A percentile compares a stretch with the other conserved stretches of the same genome.
Evolutionary conservation across 2,888 invertebrate species (phyloP).

Genomic region (Rugalucina vietnamica): DNA sequence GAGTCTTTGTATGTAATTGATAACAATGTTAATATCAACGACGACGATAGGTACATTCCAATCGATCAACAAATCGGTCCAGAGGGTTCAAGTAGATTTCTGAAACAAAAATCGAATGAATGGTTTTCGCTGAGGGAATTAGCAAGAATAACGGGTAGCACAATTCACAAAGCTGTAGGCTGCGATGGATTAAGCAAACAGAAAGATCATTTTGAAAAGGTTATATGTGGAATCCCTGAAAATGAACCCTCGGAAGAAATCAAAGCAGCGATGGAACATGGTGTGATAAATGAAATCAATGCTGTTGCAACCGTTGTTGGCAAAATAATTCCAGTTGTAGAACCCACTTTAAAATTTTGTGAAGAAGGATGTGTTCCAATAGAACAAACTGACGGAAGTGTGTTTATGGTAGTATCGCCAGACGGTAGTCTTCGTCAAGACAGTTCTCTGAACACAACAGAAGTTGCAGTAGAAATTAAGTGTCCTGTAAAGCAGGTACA

Average conservation of each 20-base stretch:
- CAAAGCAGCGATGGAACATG: conserved; percentile 26
- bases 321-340: conserved; percentile 26
- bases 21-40: not conserved
- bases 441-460: not conserved
- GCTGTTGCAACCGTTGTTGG: conserved; percentile 39
- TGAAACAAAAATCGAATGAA: conserved; percentile 24
- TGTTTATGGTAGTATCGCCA: conserved; percentile 55
- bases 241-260: conserved; percentile 7
- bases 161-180: conserved; percentile 28
- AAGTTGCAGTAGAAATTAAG: conserved; percentile 47
- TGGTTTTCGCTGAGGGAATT: conserved; percentile 28
- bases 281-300: conserved; percentile 37
- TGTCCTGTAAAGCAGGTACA: conserved; percentile 34
- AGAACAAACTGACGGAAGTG: too few relatives aligned
- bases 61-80: not conserved
- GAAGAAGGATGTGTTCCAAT: conserved; percentile 49
- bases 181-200: conserved; percentile 29
- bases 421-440: conserved; percentile 45
- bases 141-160: conserved; percentile 46
- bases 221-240: conserved; percentile 22
- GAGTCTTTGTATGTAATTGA: not conserved
- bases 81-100: not conserved
- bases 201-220: conserved; percentile 40
- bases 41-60: not conserved
- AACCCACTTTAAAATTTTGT: not conserved